These are phyloP conservation scores for Zingel zingel DNA, from an alignment of 2,113 vertebrate species.

Conservation along the genomic window DNA sequence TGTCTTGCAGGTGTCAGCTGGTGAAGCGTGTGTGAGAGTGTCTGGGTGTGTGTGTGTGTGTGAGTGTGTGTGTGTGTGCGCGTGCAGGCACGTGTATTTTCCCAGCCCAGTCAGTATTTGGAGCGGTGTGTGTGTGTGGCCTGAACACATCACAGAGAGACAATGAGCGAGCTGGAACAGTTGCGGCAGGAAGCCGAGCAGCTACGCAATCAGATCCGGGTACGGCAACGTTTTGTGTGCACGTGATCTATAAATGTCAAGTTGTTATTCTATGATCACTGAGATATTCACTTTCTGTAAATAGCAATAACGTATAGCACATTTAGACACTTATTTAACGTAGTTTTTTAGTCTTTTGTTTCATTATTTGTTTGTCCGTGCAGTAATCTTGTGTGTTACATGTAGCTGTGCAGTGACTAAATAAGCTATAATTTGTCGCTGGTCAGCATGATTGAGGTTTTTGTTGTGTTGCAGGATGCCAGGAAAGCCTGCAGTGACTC, in stretches of 20 bases:
- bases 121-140: constrained; percentile 67
- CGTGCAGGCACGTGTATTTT: constrained; percentile 55
- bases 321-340: not conserved
- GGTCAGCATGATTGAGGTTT: not conserved
- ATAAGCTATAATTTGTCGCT: not conserved
- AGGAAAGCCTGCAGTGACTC: constrained; percentile 97
- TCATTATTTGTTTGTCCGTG: not conserved
- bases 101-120: constrained; percentile 56
- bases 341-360: not conserved
- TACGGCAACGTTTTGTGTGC: constrained; percentile 74
- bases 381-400: not conserved
- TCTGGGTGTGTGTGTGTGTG: not conserved
- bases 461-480: constrained; percentile 90
- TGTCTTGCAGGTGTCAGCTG: constrained; percentile 79
- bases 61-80: constrained; percentile 24
- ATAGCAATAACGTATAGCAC: not conserved
- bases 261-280: constrained; percentile 1
- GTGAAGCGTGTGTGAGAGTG: constrained; percentile 22
- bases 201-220: constrained; percentile 96
- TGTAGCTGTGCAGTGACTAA: not conserved
- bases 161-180: constrained; percentile 98
- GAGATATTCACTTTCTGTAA: not conserved
- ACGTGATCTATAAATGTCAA: constrained; percentile 21
- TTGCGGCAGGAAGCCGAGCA: constrained; percentile 97
- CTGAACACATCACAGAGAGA: constrained; percentile 76